A percentile compares a stretch with the other conserved stretches of the same genome.
These are phyloP conservation scores for Nansenia antarctica DNA, from an alignment of 2,113 vertebrate species.

Conservation along the genomic window DNA sequence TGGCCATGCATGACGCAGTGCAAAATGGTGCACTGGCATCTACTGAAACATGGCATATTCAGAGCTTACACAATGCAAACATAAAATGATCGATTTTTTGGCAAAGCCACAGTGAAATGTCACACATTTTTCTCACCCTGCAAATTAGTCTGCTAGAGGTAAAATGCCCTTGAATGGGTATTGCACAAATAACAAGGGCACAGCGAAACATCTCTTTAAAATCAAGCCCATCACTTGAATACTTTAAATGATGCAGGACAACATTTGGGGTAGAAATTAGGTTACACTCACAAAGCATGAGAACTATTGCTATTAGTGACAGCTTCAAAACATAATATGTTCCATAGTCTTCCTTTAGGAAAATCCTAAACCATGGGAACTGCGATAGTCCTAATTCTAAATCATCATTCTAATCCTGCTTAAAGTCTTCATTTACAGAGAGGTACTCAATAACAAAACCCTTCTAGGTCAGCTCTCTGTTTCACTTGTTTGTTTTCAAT, in stretches of 20 bases:
- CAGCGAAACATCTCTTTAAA: not conserved
- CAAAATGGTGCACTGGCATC: conserved; percentile 10
- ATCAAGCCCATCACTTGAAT: not conserved
- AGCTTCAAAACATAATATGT: conserved; percentile 26
- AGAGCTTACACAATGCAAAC: conserved; percentile 2
- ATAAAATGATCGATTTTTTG: not conserved
- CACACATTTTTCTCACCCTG: conserved; percentile 31
- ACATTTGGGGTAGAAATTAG: conserved; percentile 32
- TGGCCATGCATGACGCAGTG: conserved; percentile 49
- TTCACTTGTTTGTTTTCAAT: not conserved
- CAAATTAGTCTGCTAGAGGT: conserved; percentile 30
- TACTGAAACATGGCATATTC: not conserved
- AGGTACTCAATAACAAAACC: not conserved
- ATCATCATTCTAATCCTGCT: conserved; percentile 26
- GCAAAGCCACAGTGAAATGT: not conserved
- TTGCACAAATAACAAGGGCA: conserved; percentile 53
- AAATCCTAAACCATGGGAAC: not conserved
- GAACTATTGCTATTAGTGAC: conserved; percentile 71
- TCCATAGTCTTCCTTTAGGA: not conserved
- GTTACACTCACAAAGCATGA: conserved; percentile 51
- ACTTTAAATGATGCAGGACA: not conserved
- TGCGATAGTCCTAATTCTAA: conserved; percentile 1
- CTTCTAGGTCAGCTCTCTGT: not conserved
- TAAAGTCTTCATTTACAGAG: not conserved
- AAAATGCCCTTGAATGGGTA: conserved; percentile 49